Evolutionary conservation across 2,888 invertebrate species (phyloP).

Genomic region (Leptura quadrifasciata): DNA sequence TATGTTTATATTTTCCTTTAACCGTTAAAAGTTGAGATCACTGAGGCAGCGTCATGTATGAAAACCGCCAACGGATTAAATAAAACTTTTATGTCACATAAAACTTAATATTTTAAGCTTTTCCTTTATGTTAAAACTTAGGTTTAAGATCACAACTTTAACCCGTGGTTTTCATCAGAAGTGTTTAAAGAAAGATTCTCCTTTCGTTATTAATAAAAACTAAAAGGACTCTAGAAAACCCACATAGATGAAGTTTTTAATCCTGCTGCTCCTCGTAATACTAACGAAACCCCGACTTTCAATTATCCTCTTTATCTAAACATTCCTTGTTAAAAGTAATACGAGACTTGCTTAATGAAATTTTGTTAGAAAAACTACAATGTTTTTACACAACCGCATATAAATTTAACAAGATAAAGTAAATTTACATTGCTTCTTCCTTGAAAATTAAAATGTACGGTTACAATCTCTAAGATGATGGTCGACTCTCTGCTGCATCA

Average conservation of each 20-base stretch:
- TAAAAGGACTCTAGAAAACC: conserved; percentile 35
- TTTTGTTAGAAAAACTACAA: conserved; percentile 37
- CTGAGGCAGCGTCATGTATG: conserved; percentile 16
- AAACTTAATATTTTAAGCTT: conserved; percentile 38
- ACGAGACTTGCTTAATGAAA: conserved; percentile 41
- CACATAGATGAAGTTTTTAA: conserved; percentile 45
- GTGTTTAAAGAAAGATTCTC: conserved; percentile 37
- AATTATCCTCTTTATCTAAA: conserved; percentile 41
- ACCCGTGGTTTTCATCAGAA: conserved; percentile 30
- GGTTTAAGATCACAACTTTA: conserved; percentile 18
- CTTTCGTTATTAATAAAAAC: conserved; percentile 41
- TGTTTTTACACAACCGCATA: conserved; percentile 25
- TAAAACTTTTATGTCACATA: conserved; percentile 38
- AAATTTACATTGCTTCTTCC: conserved; percentile 29
- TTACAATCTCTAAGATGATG: not conserved
- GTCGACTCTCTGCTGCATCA: conserved; percentile 8
- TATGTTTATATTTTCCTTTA: not conserved
- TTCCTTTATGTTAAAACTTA: conserved; percentile 16
- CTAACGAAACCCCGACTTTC: conserved; percentile 37
- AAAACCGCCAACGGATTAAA: conserved; percentile 32
- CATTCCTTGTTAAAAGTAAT: conserved; percentile 23
- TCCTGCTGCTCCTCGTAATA: conserved; percentile 32
- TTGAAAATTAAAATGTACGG: conserved; percentile 27
- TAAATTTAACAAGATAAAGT: conserved; percentile 36
- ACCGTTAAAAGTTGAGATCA: conserved; percentile 12